These are phyloP conservation scores for Zalophus californianus DNA, from an alignment of 2,797 vertebrate genomes.

Conservation along the genomic window DNA sequence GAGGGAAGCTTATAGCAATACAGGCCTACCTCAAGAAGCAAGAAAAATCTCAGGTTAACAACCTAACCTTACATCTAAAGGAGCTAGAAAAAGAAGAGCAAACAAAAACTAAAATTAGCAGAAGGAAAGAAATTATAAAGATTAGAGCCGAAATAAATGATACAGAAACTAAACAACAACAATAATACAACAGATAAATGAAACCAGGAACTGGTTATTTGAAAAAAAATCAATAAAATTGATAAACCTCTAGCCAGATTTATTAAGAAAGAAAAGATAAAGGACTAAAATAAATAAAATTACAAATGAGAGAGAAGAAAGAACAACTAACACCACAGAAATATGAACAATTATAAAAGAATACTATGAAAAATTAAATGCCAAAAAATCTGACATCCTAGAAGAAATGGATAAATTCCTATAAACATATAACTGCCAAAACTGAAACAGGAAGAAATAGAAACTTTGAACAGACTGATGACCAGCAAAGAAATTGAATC, in stretches of 20 bases:
- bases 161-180: background rate
- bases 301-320: background rate
- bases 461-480: background rate
- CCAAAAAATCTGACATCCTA: background rate
- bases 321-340: background rate
- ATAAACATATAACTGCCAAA: background rate
- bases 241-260: background rate
- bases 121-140: background rate
- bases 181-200: background rate
- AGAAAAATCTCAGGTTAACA: background rate
- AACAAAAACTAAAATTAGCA: background rate
- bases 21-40: background rate
- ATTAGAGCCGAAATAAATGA: background rate
- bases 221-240: background rate
- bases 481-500: background rate
- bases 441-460: background rate
- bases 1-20: background rate
- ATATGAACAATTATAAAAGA: background rate
- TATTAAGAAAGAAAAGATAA: background rate
- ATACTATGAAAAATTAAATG: background rate
- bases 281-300: background rate
- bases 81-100: background rate
- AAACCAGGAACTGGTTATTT: background rate
- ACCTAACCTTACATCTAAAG: background rate
- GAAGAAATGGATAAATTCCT: background rate